Percentiles rank a stretch among this genome's conserved stretches.
Evolutionary conservation across 2,113 vertebrate genomes (phyloP).

Genomic region (Limanda limanda): DNA sequence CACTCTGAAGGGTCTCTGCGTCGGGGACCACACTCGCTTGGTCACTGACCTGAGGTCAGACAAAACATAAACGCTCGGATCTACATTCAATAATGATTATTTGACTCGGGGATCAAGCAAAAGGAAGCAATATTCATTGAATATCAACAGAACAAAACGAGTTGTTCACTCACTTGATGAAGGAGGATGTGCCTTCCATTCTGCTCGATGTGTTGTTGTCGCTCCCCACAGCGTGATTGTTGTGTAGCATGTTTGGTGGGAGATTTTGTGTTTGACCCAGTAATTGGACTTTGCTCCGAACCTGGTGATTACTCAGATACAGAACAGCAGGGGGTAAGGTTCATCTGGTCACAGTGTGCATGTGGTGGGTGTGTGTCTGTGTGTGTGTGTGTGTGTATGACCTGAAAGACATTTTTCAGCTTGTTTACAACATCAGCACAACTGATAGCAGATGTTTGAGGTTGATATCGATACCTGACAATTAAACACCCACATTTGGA

Average conservation of each 20-base stretch:
- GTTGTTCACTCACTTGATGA: slow-evolving; percentile 78
- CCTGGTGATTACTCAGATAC: slow-evolving; percentile 55
- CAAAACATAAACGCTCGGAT: background rate
- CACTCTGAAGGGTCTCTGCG: slow-evolving; percentile 89
- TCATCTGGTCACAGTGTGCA: slow-evolving; percentile 10
- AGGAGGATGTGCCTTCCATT: slow-evolving; percentile 81
- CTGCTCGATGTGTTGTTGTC: background rate
- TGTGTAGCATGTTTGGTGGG: background rate
- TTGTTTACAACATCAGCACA: background rate
- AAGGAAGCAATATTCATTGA: background rate
- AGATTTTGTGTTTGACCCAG: slow-evolving; percentile 30
- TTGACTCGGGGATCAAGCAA: background rate
- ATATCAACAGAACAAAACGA: background rate
- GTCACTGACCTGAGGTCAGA: slow-evolving; percentile 81
- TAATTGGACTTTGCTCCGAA: slow-evolving; percentile 69
- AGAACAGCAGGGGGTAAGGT: slow-evolving; percentile 66
- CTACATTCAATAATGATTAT: background rate
- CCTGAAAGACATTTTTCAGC: background rate
- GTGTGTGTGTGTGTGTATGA: background rate
- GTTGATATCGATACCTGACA: no score
- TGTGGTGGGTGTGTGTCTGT: background rate
- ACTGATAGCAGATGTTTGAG: background rate
- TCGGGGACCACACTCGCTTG: slow-evolving; percentile 84
- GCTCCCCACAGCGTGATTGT: slow-evolving; percentile 4
- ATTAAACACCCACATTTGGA: no score